Evolutionary conservation across 2,113 vertebrate species (phyloP).

Genomic region (Lepus europaeus): DNA sequence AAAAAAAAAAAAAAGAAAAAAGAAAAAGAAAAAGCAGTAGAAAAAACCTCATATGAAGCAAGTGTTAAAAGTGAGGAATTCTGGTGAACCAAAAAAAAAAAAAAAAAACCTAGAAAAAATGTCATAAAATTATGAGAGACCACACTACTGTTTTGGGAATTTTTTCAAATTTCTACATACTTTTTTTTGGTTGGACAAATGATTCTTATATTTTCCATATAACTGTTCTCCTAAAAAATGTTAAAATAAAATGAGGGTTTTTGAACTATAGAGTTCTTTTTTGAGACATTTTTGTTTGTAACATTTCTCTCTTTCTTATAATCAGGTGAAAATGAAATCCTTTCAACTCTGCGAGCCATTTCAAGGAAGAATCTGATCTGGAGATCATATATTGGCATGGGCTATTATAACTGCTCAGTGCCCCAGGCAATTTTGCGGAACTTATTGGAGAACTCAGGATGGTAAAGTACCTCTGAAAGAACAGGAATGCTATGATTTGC

Average conservation of each 20-base stretch:
- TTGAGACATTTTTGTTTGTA: conserved; percentile 24
- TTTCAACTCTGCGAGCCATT: conserved; percentile 93
- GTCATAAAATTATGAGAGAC: neutral
- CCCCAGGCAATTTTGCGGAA: conserved; percentile 95
- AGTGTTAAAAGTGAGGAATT: conserved; percentile 37
- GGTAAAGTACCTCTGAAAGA: conserved; percentile 89
- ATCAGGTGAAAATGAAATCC: conserved; percentile 97
- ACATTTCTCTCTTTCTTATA: conserved; percentile 76
- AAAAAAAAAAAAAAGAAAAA: too few relatives aligned
- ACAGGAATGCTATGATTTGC: neutral
- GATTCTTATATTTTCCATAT: conserved; percentile 38
- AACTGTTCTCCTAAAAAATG: conserved; percentile 8
- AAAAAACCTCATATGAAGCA: conserved; percentile 30
- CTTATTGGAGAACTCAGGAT: conserved; percentile 97
- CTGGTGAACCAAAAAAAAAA: neutral
- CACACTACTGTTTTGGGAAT: neutral
- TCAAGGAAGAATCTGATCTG: conserved; percentile 96
- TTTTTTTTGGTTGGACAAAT: neutral
- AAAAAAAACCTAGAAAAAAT: neutral
- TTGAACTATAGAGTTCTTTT: neutral
- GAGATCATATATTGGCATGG: conserved; percentile 99
- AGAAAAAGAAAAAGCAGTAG: neutral
- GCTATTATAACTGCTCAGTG: conserved; percentile 97
- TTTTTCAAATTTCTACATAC: neutral
- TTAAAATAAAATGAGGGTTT: neutral